phyloP scores from a whole-genome alignment of 2,888 invertebrate genomes.

The Tyria jacobaeae region DNA sequence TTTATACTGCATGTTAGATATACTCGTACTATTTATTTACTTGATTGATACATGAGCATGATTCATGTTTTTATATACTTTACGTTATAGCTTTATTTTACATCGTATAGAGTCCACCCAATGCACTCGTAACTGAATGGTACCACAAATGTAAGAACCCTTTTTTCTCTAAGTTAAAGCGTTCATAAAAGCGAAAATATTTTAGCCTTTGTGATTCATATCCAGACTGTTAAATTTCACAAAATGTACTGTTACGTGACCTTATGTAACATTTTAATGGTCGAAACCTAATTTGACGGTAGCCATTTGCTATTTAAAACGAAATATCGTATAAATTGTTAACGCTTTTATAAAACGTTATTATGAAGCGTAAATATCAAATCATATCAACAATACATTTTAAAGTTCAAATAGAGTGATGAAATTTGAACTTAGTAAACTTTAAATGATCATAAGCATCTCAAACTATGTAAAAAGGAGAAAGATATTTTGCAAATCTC shows the following conservation, averaged over 20 bases:
- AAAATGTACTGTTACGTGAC: conserved; percentile 37
- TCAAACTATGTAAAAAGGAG: neutral
- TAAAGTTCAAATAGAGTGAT: neutral
- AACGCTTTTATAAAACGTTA: conserved; percentile 2
- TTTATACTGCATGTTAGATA: too few species aligned
- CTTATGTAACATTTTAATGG: conserved; percentile 37
- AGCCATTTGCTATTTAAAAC: conserved; percentile 13
- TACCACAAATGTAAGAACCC: neutral
- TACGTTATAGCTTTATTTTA: neutral
- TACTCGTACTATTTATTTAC: too few species aligned
- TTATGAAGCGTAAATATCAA: neutral
- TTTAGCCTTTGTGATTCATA: conserved; percentile 36
- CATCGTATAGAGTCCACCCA: neutral
- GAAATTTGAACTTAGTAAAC: neutral
- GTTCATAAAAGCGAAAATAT: conserved; percentile 33
- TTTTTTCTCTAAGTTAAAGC: conserved; percentile 3
- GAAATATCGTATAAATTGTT: conserved; percentile 6
- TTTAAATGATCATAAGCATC: neutral
- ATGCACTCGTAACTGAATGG: conserved; percentile 3
- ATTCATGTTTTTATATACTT: neutral
- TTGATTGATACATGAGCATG: too few species aligned
- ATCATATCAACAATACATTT: neutral
- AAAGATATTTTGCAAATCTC: neutral
- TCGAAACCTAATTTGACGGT: conserved; percentile 23
- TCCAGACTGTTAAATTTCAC: conserved; percentile 26